These are phyloP conservation scores for Paratilapia polleni DNA, from an alignment of 2,113 vertebrate species.

Conservation along the genomic window DNA sequence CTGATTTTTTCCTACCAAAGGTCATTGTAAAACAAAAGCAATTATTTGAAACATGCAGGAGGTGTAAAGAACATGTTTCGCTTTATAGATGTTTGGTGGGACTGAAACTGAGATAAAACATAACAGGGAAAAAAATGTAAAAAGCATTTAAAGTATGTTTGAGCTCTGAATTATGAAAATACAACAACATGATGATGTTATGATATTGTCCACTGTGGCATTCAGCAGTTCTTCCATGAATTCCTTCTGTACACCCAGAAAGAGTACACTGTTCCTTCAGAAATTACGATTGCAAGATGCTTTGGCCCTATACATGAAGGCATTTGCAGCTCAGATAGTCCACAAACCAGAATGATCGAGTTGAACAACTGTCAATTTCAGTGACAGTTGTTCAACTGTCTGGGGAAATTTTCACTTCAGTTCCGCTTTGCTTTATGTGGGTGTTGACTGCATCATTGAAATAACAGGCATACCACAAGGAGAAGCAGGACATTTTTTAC, in stretches of 20 bases:
- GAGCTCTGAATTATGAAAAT: background rate
- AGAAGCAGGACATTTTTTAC: background rate
- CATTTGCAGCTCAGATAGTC: rapidly evolving
- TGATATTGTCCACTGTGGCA: rapidly evolving
- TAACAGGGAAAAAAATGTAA: background rate
- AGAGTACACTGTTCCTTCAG: background rate
- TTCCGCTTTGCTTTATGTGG: background rate
- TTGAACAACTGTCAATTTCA: background rate
- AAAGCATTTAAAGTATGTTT: background rate
- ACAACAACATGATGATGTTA: rapidly evolving
- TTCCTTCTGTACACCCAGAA: background rate
- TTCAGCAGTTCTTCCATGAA: background rate
- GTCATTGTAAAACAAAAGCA: background rate
- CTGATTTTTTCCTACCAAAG: background rate
- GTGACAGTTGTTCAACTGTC: rapidly evolving
- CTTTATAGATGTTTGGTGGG: background rate
- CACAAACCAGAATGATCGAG: rapidly evolving
- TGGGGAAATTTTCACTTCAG: background rate
- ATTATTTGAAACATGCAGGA: background rate
- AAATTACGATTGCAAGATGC: background rate
- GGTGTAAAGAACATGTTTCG: background rate
- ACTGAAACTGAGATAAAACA: background rate
- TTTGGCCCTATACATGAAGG: background rate
- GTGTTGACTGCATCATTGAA: background rate
- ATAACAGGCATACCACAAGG: background rate